Percentiles rank a stretch among this genome's conserved stretches.
Conservation (phyloP, 2,888 invertebrate species). For the Digitonthophagus gazella region DNA sequence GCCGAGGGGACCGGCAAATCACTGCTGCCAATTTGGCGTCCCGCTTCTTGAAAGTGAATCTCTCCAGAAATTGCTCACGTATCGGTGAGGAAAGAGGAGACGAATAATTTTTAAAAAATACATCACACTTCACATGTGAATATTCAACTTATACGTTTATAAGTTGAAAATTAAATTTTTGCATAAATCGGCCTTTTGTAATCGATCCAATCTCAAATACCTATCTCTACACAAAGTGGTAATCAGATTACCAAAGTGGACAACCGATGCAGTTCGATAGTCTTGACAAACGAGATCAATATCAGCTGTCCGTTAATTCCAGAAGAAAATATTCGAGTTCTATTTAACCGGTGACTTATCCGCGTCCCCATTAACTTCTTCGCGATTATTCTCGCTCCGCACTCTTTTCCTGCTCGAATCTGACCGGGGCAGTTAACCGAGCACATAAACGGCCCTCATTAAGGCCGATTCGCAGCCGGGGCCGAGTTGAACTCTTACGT, state of each 20-base stretch:
- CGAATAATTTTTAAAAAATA: too few species aligned
- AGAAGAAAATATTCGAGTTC: background rate
- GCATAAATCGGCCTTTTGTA: too few species aligned
- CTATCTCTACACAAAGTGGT: too few species aligned
- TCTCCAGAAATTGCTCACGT: background rate
- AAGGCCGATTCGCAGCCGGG: background rate
- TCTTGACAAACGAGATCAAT: too few species aligned
- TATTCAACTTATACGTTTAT: too few species aligned
- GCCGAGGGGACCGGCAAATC: constrained; percentile 14
- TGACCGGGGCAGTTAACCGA: background rate
- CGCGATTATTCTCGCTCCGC: background rate
- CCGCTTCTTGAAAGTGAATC: background rate
- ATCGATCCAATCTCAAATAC: too few species aligned
- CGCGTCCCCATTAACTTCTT: background rate
- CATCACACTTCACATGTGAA: too few species aligned
- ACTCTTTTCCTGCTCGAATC: background rate
- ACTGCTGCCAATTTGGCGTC: constrained; percentile 12
- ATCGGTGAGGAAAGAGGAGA: background rate
- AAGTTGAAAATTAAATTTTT: too few species aligned
- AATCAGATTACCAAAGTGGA: too few species aligned
- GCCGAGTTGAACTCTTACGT: background rate
- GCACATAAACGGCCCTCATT: background rate
- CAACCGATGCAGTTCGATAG: too few species aligned
- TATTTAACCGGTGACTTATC: background rate
- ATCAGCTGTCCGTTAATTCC: too few species aligned